Evolutionary conservation across 2,113 vertebrate genomes (phyloP).

Genomic region (Callorhinus ursinus): DNA sequence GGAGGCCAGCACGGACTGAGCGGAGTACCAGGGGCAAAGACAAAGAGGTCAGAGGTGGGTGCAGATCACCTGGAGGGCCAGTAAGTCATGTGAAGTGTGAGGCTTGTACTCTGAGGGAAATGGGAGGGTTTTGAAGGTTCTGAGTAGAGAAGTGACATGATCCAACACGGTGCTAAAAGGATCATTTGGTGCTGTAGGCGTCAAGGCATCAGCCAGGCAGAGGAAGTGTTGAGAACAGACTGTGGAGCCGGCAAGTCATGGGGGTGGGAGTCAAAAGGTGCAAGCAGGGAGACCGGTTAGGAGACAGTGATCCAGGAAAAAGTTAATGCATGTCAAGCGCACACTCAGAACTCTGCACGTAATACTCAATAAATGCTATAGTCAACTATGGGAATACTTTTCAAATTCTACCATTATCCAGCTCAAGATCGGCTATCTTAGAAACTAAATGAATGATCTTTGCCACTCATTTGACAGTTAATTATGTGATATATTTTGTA

Average conservation of each 20-base stretch:
- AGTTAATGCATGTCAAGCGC: not conserved
- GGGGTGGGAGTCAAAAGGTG: not conserved
- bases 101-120: not conserved
- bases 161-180: not conserved
- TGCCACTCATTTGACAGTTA: not conserved
- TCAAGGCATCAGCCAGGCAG: not conserved
- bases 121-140: not conserved
- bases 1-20: not conserved
- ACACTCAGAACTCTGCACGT: not conserved
- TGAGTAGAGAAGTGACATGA: not conserved
- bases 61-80: not conserved
- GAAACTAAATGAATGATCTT: not conserved
- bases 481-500: not conserved
- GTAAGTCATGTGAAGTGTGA: not conserved
- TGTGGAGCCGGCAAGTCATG: not conserved
- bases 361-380: not conserved
- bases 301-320: not conserved
- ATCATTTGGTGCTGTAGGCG: not conserved
- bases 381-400: not conserved
- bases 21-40: not conserved
- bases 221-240: not conserved
- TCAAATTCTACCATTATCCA: not conserved
- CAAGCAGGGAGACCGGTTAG: not conserved
- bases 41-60: not conserved
- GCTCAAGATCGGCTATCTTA: not conserved